Evolutionary conservation across 92 coral and sea anemone genomes (phyloP).

Genomic region (Phymanthus crucifer): DNA sequence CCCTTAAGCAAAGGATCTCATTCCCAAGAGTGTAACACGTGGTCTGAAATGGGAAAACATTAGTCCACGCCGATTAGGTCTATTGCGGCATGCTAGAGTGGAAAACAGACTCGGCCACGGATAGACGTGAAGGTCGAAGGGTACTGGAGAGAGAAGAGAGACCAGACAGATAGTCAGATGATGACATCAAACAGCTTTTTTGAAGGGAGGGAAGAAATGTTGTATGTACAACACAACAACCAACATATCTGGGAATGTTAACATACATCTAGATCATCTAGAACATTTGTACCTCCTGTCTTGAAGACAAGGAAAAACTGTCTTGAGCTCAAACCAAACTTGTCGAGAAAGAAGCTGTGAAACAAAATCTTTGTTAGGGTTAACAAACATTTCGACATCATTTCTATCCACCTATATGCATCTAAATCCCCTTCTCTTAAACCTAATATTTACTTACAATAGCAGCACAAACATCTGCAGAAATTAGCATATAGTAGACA

Average conservation of each 20-base stretch:
- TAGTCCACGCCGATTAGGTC: not conserved
- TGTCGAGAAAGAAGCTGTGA: constrained; percentile 81
- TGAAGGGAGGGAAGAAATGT: not conserved
- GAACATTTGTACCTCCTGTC: not conserved
- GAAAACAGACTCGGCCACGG: constrained; percentile 19
- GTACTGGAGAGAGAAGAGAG: not conserved
- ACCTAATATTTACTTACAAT: constrained; percentile 60
- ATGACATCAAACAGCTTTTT: not conserved
- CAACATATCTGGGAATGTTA: no score
- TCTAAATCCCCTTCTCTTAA: not conserved
- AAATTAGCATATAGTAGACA: constrained; percentile 89
- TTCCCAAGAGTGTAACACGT: no score
- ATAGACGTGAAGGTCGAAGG: constrained; percentile 8
- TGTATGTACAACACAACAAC: no score
- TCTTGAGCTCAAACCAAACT: constrained; percentile 71
- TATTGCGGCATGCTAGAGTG: not conserved
- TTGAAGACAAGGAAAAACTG: constrained; percentile 13
- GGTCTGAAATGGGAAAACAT: no score
- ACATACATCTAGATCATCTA: not conserved
- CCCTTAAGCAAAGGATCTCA: no score
- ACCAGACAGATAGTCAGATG: not conserved
- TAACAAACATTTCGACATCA: not conserved
- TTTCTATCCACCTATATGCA: not conserved
- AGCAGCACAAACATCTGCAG: constrained; percentile 85
- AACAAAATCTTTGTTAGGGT: not conserved